These are phyloP conservation scores for Lepidonotus clava DNA, from an alignment of 2,888 invertebrate genomes.

Conservation along the genomic window DNA sequence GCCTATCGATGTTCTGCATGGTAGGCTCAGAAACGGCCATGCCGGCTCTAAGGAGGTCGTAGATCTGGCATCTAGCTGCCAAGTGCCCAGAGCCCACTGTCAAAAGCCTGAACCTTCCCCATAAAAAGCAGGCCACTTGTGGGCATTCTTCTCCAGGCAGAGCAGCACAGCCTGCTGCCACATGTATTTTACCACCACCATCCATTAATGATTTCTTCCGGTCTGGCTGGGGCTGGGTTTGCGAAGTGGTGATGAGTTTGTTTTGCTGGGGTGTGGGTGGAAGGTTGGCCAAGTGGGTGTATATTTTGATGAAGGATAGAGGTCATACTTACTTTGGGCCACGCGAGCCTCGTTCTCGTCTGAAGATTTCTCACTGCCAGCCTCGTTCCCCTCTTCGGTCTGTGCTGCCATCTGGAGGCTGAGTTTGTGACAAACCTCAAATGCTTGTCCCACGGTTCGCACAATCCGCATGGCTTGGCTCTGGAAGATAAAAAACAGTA, in stretches of 20 bases:
- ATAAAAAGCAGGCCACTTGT: no score
- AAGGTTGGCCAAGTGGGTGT: not conserved
- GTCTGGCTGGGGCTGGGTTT: no score
- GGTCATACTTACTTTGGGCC: constrained; percentile 14
- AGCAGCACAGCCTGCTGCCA: no score
- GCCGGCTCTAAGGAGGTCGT: not conserved
- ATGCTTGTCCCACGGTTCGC: constrained; percentile 98
- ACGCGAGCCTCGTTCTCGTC: constrained; percentile 60
- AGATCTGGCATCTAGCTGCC: not conserved
- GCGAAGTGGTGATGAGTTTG: no score
- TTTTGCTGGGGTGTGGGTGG: no score
- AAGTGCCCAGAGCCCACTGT: not conserved
- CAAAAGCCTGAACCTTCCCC: not conserved
- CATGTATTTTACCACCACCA: no score
- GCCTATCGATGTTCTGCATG: constrained; percentile 28
- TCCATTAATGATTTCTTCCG: no score
- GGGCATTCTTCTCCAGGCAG: not conserved
- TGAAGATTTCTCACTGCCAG: constrained; percentile 64
- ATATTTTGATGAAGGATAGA: not conserved
- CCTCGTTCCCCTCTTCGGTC: constrained; percentile 62
- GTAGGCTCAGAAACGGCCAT: not conserved
- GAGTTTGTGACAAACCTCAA: constrained; percentile 98
- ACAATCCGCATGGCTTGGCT: constrained; percentile 99
- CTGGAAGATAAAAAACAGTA: constrained; percentile 83
- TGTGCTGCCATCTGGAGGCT: constrained; percentile 65